Percentiles rank a stretch among this genome's conserved stretches.
Evolutionary conservation across 1,140 invertebrate species (phyloP).

Genomic region (Contarinia nasturtii): DNA sequence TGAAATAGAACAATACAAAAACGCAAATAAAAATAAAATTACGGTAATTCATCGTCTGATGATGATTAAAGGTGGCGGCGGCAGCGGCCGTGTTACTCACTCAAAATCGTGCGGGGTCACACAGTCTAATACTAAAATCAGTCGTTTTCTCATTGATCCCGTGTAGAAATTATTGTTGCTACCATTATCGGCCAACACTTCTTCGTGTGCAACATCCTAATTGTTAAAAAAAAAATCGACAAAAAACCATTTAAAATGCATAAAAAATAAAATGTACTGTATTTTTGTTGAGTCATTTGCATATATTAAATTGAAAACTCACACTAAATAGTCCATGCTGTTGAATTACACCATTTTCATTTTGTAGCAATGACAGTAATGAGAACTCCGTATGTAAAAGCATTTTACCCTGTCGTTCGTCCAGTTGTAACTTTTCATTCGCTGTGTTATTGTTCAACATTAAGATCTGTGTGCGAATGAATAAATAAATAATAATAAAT

Average conservation of each 20-base stretch:
- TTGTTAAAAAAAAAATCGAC: conserved; percentile 6
- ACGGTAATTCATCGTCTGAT: too few relatives aligned
- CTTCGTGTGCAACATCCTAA: conserved; percentile 51
- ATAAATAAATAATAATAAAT: too few relatives aligned
- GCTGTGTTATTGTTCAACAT: too few relatives aligned
- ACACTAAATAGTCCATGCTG: conserved; percentile 69
- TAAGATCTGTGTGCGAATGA: too few relatives aligned
- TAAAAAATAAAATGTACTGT: background rate
- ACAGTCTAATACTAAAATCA: conserved; percentile 62
- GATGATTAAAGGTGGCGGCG: too few relatives aligned
- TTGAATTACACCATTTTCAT: conserved; percentile 56
- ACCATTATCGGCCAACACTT: conserved; percentile 29
- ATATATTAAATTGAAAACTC: conserved; percentile 7
- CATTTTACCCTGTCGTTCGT: conserved; percentile 56
- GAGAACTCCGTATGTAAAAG: conserved; percentile 64
- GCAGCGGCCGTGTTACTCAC: too few relatives aligned
- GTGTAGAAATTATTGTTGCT: conserved; percentile 32
- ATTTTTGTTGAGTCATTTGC: background rate
- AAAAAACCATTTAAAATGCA: background rate
- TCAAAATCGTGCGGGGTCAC: conserved; percentile 42
- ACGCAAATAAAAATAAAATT: too few relatives aligned
- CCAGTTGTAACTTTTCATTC: background rate
- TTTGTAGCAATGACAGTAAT: conserved; percentile 45
- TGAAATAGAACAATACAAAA: conserved; percentile 25
- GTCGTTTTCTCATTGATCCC: conserved; percentile 36